Conservation (phyloP, 1,140 invertebrate species). For the Lysiphlebus fabarum region DNA sequence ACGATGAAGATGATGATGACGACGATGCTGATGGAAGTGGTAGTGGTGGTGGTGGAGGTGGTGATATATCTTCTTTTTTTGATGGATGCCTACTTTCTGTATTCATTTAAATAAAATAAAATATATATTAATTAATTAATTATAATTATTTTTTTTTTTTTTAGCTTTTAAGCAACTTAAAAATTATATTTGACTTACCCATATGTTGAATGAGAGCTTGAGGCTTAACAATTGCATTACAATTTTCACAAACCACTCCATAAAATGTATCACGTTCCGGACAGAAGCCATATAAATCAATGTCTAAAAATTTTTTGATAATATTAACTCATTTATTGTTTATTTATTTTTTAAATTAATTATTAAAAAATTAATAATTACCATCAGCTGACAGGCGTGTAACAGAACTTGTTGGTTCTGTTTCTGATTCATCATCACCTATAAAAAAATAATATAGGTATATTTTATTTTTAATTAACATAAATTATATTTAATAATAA, state of each 20-base stretch:
- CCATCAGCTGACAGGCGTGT: slow-evolving; percentile 49
- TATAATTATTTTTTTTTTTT: no score
- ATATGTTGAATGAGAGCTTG: slow-evolving; percentile 59
- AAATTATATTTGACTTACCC: slow-evolving; percentile 56
- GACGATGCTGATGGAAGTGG: no score
- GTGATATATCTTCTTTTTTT: slow-evolving; percentile 42
- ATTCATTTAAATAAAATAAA: slow-evolving; percentile 36
- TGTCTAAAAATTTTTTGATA: slow-evolving; percentile 48
- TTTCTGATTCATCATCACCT: slow-evolving; percentile 52
- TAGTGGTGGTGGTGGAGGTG: slow-evolving; percentile 39
- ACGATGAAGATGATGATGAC: no score
- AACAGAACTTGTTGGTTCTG: slow-evolving; percentile 45
- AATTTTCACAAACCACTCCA: slow-evolving; percentile 64
- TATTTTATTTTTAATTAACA: not conserved
- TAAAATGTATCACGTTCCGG: slow-evolving; percentile 63
- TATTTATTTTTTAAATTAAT: slow-evolving; percentile 2
- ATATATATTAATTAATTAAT: no score
- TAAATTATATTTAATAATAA: not conserved
- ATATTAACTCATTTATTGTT: not conserved
- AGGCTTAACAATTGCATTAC: slow-evolving; percentile 62
- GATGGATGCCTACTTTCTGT: slow-evolving; percentile 49
- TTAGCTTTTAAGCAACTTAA: no score
- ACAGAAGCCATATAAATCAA: slow-evolving; percentile 63
- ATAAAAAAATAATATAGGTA: slow-evolving; percentile 26
- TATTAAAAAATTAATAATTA: slow-evolving; percentile 26